These are phyloP conservation scores for Leptonema lineaticorne DNA, from an alignment of 1,140 invertebrate species.

Conservation along the genomic window DNA sequence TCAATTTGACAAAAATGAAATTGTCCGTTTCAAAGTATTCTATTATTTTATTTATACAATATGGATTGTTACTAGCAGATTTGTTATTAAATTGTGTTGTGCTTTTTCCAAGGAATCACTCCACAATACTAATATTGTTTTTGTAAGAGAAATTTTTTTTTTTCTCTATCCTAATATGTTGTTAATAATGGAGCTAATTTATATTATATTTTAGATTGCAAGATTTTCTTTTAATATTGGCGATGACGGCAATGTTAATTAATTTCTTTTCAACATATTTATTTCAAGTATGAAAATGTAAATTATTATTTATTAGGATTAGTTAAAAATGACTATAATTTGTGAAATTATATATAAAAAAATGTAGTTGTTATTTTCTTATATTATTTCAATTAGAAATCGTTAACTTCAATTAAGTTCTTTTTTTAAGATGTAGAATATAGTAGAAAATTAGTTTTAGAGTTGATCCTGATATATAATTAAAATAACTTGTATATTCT, in stretches of 20 bases:
- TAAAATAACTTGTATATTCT: not conserved
- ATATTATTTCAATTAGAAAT: no score
- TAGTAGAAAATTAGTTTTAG: no score
- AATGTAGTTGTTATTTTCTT: no score
- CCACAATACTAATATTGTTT: slow-evolving; percentile 39
- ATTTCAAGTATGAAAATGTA: slow-evolving; percentile 40
- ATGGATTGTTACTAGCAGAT: slow-evolving; percentile 40
- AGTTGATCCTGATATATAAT: no score
- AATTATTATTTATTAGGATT: no score
- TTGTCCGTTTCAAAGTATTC: slow-evolving; percentile 40
- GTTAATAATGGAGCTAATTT: no score
- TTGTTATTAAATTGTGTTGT: slow-evolving; percentile 38
- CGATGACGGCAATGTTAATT: slow-evolving; percentile 39
- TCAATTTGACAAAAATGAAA: slow-evolving; percentile 30
- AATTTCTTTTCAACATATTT: slow-evolving; percentile 42
- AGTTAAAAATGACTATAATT: no score
- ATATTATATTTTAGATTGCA: slow-evolving; percentile 33
- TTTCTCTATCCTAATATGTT: no score
- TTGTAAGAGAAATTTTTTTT: slow-evolving; percentile 30
- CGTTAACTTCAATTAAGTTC: no score
- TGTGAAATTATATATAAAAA: no score
- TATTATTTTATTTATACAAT: slow-evolving; percentile 38
- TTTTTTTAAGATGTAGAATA: no score
- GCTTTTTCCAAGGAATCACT: slow-evolving; percentile 36
- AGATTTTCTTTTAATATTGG: slow-evolving; percentile 37